A percentile compares a stretch with the other conserved stretches of the same genome.
Conservation (phyloP, 2,113 vertebrate genomes). For the Vidua macroura region DNA sequence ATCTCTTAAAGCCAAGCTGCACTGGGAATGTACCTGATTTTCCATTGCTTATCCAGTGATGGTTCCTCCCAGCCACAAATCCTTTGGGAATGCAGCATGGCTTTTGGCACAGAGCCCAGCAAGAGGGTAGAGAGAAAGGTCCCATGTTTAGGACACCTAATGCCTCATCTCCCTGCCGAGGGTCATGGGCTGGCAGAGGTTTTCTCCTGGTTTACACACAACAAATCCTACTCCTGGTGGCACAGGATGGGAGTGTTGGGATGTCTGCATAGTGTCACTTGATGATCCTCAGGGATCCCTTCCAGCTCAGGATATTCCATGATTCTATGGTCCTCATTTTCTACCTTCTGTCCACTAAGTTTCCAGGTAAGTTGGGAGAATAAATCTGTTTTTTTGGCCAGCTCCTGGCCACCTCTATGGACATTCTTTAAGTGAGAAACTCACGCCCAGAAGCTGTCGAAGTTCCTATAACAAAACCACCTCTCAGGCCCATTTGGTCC, state of each 20-base stretch:
- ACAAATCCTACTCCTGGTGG: not conserved
- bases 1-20: not conserved
- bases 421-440: not conserved
- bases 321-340: not conserved
- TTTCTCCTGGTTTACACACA: not conserved
- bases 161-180: fast-evolving
- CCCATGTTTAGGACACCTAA: not conserved
- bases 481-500: not conserved
- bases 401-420: not conserved
- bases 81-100: not conserved
- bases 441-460: not conserved
- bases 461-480: not conserved
- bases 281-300: not conserved
- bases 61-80: not conserved
- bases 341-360: fast-evolving
- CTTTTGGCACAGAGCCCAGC: not conserved
- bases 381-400: not conserved
- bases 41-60: not conserved
- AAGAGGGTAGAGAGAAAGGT: not conserved
- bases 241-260: not conserved
- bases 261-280: not conserved
- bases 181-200: not conserved
- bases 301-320: not conserved
- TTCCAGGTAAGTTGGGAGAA: not conserved
- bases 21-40: not conserved